Evolutionary conservation across 2,888 invertebrate genomes (phyloP).

Genomic region (Campaea margaritaria): DNA sequence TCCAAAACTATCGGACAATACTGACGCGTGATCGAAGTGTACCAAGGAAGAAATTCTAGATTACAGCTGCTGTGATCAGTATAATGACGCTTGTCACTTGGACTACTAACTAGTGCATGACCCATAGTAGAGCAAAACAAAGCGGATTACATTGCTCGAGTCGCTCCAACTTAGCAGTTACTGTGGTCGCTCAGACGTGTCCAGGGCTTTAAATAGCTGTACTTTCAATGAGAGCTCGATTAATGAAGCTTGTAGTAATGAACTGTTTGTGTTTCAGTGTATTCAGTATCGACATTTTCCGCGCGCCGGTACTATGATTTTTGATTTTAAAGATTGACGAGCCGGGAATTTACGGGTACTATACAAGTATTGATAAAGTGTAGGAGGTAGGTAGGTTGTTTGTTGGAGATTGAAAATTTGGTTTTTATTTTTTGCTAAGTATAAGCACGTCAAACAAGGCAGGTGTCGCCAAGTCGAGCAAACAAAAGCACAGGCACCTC

Average conservation of each 20-base stretch:
- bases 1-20: too few species aligned
- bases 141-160: not conserved
- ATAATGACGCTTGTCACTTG: too few species aligned
- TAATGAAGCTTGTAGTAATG: constrained; percentile 14
- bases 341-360: not conserved
- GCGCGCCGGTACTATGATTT: not conserved
- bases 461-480: too few species aligned
- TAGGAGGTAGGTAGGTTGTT: not conserved
- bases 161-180: not conserved
- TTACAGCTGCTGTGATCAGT: too few species aligned
- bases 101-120: not conserved
- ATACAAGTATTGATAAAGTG: not conserved
- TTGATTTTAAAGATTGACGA: not conserved
- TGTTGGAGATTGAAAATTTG: too few species aligned
- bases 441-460: too few species aligned
- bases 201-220: constrained; percentile 1
- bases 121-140: not conserved
- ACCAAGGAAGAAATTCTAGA: too few species aligned
- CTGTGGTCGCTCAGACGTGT: not conserved
- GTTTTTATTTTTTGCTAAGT: too few species aligned
- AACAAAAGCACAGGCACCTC: too few species aligned
- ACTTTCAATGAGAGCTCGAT: constrained; percentile 10
- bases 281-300: constrained; percentile 1
- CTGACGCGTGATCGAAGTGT: too few species aligned
- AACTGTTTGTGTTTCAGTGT: constrained; percentile 9